Conservation (phyloP, 1,140 invertebrate species). For the Helicoverpa zea region DNA sequence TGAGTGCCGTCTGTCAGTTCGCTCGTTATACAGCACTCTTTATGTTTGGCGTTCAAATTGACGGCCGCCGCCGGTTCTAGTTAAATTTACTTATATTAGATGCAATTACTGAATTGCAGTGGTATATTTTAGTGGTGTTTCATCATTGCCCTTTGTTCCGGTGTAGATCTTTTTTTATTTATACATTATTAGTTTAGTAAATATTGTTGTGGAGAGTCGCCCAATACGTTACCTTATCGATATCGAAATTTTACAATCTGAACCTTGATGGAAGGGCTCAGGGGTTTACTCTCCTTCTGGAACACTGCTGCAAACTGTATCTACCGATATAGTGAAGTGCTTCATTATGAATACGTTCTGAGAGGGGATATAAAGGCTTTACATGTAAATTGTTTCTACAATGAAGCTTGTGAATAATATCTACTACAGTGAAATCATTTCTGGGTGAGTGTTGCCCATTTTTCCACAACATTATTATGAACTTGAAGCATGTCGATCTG, state of each 20-base stretch:
- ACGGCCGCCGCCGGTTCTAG: not conserved
- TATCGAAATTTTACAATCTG: not conserved
- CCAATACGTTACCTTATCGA: constrained; percentile 15
- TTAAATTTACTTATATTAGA: constrained; percentile 42
- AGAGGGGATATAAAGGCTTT: constrained; percentile 3
- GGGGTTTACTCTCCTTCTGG: too few relatives aligned
- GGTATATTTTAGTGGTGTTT: constrained; percentile 40
- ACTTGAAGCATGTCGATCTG: constrained; percentile 8
- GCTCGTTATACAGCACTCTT: not conserved
- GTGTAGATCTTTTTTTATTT: constrained; percentile 37
- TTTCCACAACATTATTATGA: not conserved
- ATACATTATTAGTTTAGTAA: constrained; percentile 10
- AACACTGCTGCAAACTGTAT: not conserved
- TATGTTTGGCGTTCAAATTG: constrained; percentile 11
- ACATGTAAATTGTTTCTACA: constrained; percentile 1
- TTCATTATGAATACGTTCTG: not conserved
- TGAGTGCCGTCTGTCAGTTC: not conserved
- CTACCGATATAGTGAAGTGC: too few relatives aligned
- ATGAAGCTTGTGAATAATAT: constrained; percentile 33
- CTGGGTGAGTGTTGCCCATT: not conserved
- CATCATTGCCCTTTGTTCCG: not conserved
- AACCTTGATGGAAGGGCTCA: not conserved
- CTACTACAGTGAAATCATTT: constrained; percentile 14
- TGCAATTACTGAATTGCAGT: constrained; percentile 34
- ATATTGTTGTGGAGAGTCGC: constrained; percentile 19